Evolutionary conservation across 2,797 vertebrate species (phyloP), one percentile per base, ranked within the genome.

Genomic region (Perodicticus potto): DNA sequence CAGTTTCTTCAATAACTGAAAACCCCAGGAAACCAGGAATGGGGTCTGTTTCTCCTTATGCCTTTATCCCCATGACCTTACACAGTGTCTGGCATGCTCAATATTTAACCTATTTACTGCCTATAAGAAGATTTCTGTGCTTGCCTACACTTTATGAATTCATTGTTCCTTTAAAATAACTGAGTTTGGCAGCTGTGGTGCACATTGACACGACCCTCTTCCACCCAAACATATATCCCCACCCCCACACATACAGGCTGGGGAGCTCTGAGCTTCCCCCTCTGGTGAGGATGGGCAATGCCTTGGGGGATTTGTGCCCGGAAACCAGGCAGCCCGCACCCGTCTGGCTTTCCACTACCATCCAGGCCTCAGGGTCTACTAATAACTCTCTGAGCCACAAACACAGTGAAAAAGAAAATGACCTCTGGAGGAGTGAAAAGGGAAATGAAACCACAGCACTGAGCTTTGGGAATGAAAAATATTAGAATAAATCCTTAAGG

Each of bases 401-500:
- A 86, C 53, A 83, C 19, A 82, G 25, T 40, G 23, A 63, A 67
- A 93, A 91, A 53, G 8, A 27, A 53, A 83, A 92, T 65, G 57
- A n/a, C 83, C 53, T 97, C 73, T 55, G 61, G 76, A 88, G 87
- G 81, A 37, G 27, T 0, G 22, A 49, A 86, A 83, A 82, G 76
- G 34, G 80, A 70, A 55, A 59, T 40, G 70, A 93, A 95, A 96
- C 87, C 70, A 89, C 72, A 89, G 43, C 12, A 6, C 72, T 57
- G 5, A 84, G 89, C 40, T 81, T 85, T 81, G 93, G 89, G 92
- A 94, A 95, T 43, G 86, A 16, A 93, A 93, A 82, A 72, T 91
- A 95, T 96, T 82, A 95, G 77, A 96, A 77, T 81, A 96, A 97
- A 92, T 93, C 95, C 72, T 97, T 55, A 85, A 87, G 82, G 83